Percentiles rank a stretch among this genome's conserved stretches.
These are phyloP conservation scores for Epinephelus awoara DNA, from an alignment of 2,797 vertebrate species.

Conservation along the genomic window DNA sequence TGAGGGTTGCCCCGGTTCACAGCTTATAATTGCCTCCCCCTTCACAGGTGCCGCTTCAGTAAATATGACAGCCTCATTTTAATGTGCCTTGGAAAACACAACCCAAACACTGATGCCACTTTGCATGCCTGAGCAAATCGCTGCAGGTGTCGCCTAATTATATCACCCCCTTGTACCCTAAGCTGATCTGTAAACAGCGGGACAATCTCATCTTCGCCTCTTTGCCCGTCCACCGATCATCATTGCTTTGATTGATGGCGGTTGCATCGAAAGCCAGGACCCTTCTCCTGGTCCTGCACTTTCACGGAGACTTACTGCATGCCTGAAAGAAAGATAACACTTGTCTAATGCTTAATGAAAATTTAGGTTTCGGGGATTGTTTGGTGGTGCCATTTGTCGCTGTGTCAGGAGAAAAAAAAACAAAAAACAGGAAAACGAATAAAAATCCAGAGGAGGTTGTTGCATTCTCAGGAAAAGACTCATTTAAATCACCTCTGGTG, in stretches of 20 bases:
- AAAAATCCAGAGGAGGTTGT: constrained; percentile 20
- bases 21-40: constrained; percentile 80
- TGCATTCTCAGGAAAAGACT: background rate
- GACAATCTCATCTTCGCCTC: constrained; percentile 47
- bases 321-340: constrained; percentile 37
- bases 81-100: constrained; percentile 61
- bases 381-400: background rate
- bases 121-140: constrained; percentile 70
- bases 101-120: constrained; percentile 53
- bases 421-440: constrained; percentile 11
- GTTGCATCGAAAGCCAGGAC: constrained; percentile 26
- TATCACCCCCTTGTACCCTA: constrained; percentile 57
- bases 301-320: background rate
- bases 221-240: constrained; percentile 37
- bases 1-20: constrained; percentile 73
- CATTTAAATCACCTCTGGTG: constrained; percentile 31
- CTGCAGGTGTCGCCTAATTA: constrained; percentile 82
- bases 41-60: constrained; percentile 72
- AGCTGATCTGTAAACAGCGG: constrained; percentile 72
- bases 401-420: background rate
- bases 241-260: constrained; percentile 74
- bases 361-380: constrained; percentile 24
- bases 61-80: constrained; percentile 80
- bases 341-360: constrained; percentile 52
- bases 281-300: constrained; percentile 14